A percentile compares a stretch with the other conserved stretches of the same genome.
phyloP scores from a whole-genome alignment of 30 jellyfish, hydroid and myxozoan species.

The Pelagia noctiluca region DNA sequence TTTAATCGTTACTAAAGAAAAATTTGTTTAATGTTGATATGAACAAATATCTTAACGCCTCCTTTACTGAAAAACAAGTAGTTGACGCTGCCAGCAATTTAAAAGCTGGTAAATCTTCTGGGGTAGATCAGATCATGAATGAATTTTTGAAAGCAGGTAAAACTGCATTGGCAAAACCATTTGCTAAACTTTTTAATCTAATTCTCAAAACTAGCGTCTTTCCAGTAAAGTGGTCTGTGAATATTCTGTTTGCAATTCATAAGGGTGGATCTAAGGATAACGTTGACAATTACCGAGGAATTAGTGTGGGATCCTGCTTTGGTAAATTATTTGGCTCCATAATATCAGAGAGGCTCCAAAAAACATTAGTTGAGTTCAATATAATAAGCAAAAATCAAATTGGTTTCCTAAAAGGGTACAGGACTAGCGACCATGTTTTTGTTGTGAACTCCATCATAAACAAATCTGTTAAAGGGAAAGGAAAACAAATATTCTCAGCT shows the following conservation, averaged over 20 bases:
- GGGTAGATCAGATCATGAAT: neutral
- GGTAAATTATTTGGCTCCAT: neutral
- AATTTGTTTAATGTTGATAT: neutral
- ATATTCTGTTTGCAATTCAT: neutral
- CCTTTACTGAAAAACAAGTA: neutral
- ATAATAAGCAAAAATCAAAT: neutral
- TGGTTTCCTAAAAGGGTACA: neutral
- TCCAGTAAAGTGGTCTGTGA: neutral
- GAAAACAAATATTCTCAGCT: neutral
- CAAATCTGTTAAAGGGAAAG: neutral
- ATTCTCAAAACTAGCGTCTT: neutral
- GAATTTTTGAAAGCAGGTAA: neutral
- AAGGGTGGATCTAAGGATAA: neutral
- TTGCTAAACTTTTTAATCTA: neutral
- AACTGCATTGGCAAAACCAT: neutral
- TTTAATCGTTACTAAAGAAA: neutral
- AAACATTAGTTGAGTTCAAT: neutral
- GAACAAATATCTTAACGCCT: neutral
- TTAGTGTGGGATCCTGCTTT: neutral
- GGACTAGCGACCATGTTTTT: neutral
- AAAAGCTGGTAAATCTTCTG: neutral
- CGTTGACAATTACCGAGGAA: neutral
- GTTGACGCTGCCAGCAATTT: neutral
- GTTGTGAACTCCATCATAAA: neutral
- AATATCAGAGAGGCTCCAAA: neutral